A percentile compares a stretch with the other conserved stretches of the same genome.
Conservation (phyloP, 2,888 invertebrate species). For the Leptogaster cylindrica region DNA sequence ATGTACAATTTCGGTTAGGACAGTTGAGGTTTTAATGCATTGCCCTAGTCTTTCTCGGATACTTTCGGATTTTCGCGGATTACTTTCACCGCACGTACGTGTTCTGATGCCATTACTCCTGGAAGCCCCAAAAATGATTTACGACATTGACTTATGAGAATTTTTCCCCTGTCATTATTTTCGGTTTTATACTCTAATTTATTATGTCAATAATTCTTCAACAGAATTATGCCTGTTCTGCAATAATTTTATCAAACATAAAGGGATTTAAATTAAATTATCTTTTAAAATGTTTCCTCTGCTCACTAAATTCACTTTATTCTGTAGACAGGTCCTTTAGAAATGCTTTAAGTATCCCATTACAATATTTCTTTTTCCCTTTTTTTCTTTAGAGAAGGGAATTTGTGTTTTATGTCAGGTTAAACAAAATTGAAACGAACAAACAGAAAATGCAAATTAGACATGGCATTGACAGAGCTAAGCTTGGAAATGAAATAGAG, state of each 20-base stretch:
- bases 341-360: neutral
- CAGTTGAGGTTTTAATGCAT: slow-evolving; percentile 34
- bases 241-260: slow-evolving; percentile 22
- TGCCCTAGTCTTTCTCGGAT: slow-evolving; percentile 27
- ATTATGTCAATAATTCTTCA: slow-evolving; percentile 25
- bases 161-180: slow-evolving; percentile 28
- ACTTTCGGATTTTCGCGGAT: slow-evolving; percentile 38
- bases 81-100: slow-evolving; percentile 35
- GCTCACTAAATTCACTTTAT: neutral
- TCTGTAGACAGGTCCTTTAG: slow-evolving; percentile 1
- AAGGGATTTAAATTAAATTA: slow-evolving; percentile 30
- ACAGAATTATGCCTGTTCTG: neutral
- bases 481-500: neutral
- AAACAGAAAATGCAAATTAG: slow-evolving; percentile 31
- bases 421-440: slow-evolving; percentile 28
- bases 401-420: neutral
- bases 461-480: neutral
- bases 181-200: slow-evolving; percentile 27
- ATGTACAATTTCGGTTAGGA: no score
- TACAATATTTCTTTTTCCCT: neutral
- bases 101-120: slow-evolving; percentile 6
- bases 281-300: neutral
- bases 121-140: slow-evolving; percentile 20
- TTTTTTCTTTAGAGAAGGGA: neutral
- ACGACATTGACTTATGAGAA: slow-evolving; percentile 29